A percentile compares a stretch with the other conserved stretches of the same genome.
Evolutionary conservation across 1,140 invertebrate genomes (phyloP).

Genomic region (Zaprionus kolodkinae): DNA sequence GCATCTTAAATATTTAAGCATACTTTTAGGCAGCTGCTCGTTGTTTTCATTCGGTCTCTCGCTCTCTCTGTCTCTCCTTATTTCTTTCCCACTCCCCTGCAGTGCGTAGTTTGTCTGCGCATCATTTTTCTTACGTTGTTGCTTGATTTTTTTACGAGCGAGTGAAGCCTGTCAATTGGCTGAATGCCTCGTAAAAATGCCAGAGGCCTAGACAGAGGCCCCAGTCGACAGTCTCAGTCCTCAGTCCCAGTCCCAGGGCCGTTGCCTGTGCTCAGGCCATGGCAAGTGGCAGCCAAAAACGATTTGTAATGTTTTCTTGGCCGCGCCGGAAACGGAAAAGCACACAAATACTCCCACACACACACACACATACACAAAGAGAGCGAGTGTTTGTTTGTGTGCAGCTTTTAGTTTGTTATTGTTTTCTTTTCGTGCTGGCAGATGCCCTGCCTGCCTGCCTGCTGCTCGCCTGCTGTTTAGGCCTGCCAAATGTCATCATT

Average conservation of each 20-base stretch:
- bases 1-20: conserved; percentile 75
- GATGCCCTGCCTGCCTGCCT: neutral
- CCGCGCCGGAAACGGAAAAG: conserved; percentile 77
- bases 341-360: conserved; percentile 48
- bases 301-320: conserved; percentile 80
- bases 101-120: conserved; percentile 67
- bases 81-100: conserved; percentile 43
- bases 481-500: conserved; percentile 82
- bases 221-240: conserved; percentile 12
- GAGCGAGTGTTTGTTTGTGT: conserved; percentile 38
- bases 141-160: conserved; percentile 80
- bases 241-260: neutral
- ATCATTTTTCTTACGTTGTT: conserved; percentile 77
- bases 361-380: conserved; percentile 62
- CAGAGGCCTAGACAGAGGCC: conserved; percentile 63
- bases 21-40: conserved; percentile 66
- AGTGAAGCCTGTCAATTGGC: conserved; percentile 83
- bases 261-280: neutral
- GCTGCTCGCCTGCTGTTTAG: conserved; percentile 45
- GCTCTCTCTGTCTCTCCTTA: conserved; percentile 40
- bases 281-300: conserved; percentile 59
- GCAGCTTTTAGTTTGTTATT: conserved; percentile 79
- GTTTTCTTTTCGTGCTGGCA: conserved; percentile 39
- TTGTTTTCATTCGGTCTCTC: conserved; percentile 20
- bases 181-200: conserved; percentile 83